These are phyloP conservation scores for Heteractis magnifica DNA, from an alignment of 92 coral and sea anemone genomes.

Conservation along the genomic window DNA sequence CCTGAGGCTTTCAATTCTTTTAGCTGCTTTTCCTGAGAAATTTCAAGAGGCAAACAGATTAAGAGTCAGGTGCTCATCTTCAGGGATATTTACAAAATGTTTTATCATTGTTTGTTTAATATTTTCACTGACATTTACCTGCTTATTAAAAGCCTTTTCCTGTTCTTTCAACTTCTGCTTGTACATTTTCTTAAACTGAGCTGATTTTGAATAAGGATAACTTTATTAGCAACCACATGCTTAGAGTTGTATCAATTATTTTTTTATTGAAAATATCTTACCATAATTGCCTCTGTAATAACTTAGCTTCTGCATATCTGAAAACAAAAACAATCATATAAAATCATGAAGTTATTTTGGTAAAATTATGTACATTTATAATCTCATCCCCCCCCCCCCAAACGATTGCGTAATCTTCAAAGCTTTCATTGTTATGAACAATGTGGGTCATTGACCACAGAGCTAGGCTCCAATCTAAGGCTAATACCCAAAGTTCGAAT, in stretches of 20 bases:
- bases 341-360: background rate
- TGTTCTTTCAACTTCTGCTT: constrained; percentile 90
- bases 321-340: constrained; percentile 2
- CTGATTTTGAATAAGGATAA: constrained; percentile 33
- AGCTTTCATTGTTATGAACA: no score
- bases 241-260: no score
- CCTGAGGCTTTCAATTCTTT: constrained; percentile 90
- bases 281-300: constrained; percentile 99
- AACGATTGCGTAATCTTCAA: no score
- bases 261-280: constrained; percentile 13
- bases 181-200: constrained; percentile 97
- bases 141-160: constrained; percentile 86
- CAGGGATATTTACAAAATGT: no score
- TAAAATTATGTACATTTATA: background rate
- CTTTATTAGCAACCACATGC: background rate
- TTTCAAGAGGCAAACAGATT: background rate
- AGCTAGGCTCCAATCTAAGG: no score
- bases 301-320: constrained; percentile 85
- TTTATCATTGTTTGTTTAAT: background rate
- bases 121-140: constrained; percentile 44
- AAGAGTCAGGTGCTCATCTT: background rate
- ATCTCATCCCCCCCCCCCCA: no score
- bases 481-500: no score
- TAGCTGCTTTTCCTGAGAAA: constrained; percentile 81
- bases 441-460: no score